These are phyloP conservation scores for Hoplodrina blanda DNA, from an alignment of 2,888 invertebrate species.

Conservation along the genomic window DNA sequence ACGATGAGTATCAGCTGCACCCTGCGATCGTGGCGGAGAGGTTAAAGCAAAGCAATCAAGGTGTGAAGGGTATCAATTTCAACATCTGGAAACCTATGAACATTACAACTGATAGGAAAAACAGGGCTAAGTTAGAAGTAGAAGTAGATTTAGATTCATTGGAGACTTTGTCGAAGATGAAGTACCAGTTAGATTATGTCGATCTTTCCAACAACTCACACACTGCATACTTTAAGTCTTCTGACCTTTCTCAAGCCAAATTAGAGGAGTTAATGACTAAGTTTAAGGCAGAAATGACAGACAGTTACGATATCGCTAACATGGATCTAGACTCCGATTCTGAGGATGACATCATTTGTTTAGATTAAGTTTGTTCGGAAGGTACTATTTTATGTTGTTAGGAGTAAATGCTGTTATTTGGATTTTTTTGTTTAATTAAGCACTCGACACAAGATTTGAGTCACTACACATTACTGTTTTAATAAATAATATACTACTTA, in stretches of 20 bases:
- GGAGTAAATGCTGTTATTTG: constrained; percentile 9
- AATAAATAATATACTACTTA: constrained; percentile 34
- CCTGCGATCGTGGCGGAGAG: constrained; percentile 67
- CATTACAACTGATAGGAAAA: constrained; percentile 35
- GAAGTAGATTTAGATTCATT: constrained; percentile 82
- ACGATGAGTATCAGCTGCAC: constrained; percentile 49
- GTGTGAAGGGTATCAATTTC: constrained; percentile 80
- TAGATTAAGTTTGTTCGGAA: constrained; percentile 56
- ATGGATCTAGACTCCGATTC: constrained; percentile 81
- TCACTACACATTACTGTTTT: constrained; percentile 2
- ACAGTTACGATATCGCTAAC: constrained; percentile 81
- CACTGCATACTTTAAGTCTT: constrained; percentile 67
- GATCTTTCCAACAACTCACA: constrained; percentile 56
- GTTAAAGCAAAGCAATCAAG: constrained; percentile 77
- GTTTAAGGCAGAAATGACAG: constrained; percentile 75
- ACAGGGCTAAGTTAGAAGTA: constrained; percentile 61
- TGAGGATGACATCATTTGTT: constrained; percentile 70
- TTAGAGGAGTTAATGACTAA: constrained; percentile 73
- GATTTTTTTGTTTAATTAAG: background rate
- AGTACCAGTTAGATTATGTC: constrained; percentile 77
- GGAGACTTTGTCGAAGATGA: constrained; percentile 74
- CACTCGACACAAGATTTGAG: background rate
- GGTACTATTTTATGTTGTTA: constrained; percentile 12
- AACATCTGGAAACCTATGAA: constrained; percentile 75
- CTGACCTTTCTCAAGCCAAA: constrained; percentile 66